phyloP scores from a whole-genome alignment of 2,888 invertebrate genomes.

The Adela reaumurella region DNA sequence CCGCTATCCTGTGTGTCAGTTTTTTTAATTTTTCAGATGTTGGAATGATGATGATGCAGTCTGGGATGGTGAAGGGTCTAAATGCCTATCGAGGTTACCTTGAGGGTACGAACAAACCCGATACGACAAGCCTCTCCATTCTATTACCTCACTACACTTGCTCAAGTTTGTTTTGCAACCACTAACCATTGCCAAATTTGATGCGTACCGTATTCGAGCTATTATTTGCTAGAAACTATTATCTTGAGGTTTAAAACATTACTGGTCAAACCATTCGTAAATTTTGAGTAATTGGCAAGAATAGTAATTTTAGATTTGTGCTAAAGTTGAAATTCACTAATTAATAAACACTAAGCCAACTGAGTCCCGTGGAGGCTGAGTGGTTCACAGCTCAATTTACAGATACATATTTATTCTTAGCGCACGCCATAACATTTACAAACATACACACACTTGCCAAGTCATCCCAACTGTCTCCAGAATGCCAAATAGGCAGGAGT shows the following conservation, averaged over 20 bases:
- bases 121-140: constrained; percentile 33
- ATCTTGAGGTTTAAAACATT: too few species aligned
- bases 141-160: constrained; percentile 38
- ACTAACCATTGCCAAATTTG: constrained; percentile 47
- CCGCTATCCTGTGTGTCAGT: constrained; percentile 48
- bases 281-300: too few species aligned
- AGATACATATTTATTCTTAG: too few species aligned
- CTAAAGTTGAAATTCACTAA: too few species aligned
- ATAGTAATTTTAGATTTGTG: too few species aligned
- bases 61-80: constrained; percentile 89
- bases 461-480: too few species aligned
- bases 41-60: constrained; percentile 96
- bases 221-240: background rate
- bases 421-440: too few species aligned
- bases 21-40: constrained; percentile 84
- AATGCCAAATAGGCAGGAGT: too few species aligned
- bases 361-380: background rate
- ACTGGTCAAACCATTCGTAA: too few species aligned
- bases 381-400: too few species aligned
- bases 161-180: constrained; percentile 49
- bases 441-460: too few species aligned
- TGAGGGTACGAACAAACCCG: constrained; percentile 72
- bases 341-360: too few species aligned
- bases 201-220: background rate
- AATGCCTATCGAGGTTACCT: constrained; percentile 70